Percentiles rank a stretch among this genome's conserved stretches.
Evolutionary conservation across 2,113 vertebrate genomes (phyloP).

Genomic region (Lanius ludovicianus): DNA sequence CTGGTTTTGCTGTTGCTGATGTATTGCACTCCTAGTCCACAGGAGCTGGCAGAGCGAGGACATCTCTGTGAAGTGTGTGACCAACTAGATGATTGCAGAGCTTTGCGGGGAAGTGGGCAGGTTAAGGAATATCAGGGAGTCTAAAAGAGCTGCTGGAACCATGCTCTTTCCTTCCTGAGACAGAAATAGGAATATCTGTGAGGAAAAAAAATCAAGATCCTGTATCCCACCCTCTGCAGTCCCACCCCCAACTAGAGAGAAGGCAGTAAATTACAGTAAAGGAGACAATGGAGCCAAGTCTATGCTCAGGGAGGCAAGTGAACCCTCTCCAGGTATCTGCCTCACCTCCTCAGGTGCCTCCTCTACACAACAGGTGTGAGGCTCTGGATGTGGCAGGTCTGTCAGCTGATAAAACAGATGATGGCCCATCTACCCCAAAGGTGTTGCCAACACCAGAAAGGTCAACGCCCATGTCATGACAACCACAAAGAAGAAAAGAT

Average conservation of each 20-base stretch:
- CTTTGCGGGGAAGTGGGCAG: background rate
- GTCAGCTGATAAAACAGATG: background rate
- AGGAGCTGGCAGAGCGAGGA: accelerated
- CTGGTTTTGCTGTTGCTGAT: background rate
- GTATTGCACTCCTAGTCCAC: background rate
- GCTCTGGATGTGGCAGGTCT: background rate
- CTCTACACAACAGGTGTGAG: background rate
- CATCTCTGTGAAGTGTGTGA: background rate
- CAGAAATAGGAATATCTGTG: background rate
- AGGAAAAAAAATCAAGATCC: background rate
- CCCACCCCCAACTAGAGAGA: background rate
- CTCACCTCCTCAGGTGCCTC: background rate
- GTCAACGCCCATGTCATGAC: accelerated
- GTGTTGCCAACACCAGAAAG: background rate
- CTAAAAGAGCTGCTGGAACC: background rate
- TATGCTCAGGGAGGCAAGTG: background rate
- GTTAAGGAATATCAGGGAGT: background rate
- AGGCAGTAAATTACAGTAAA: background rate
- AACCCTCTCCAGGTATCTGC: background rate
- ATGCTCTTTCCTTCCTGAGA: background rate
- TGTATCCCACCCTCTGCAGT: background rate
- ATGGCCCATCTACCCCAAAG: background rate
- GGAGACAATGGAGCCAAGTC: background rate
- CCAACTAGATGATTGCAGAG: background rate
- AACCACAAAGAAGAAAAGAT: background rate